These are phyloP conservation scores for Corythornis leucogaster DNA, from an alignment of 2,797 vertebrate genomes.

Conservation along the genomic window DNA sequence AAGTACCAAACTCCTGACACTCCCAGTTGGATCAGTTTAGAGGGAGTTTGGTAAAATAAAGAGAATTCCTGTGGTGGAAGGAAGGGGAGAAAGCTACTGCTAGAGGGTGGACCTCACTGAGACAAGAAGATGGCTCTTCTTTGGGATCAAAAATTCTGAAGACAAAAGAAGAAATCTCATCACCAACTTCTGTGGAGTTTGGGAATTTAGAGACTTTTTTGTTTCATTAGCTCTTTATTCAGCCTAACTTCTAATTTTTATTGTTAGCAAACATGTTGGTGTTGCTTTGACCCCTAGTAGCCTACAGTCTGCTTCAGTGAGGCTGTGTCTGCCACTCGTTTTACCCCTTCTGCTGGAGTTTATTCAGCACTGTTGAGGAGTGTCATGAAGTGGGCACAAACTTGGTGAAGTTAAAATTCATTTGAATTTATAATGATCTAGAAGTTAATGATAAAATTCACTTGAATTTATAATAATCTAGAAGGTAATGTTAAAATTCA, in stretches of 20 bases:
- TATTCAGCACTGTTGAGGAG: conserved; percentile 24
- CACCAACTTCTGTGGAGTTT: not conserved
- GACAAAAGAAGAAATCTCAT: not conserved
- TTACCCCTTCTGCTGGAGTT: not conserved
- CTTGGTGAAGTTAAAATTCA: not conserved
- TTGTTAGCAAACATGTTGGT: not conserved
- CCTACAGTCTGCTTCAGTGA: not conserved
- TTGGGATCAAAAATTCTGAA: not conserved
- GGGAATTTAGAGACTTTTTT: not conserved
- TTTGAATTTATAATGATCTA: no score
- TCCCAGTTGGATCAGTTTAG: not conserved
- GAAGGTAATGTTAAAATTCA: no score
- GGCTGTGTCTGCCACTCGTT: not conserved
- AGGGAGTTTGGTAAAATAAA: not conserved
- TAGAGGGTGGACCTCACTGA: not conserved
- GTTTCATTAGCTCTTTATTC: not conserved
- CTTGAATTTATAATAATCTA: not conserved
- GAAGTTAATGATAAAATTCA: not conserved
- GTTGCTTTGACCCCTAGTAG: not conserved
- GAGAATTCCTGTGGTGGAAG: not conserved
- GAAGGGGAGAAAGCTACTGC: not conserved
- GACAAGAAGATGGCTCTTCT: not conserved
- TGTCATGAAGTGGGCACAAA: not conserved
- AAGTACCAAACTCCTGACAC: not conserved
- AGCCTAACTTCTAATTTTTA: not conserved